Evolutionary conservation across 2,113 vertebrate species (phyloP).

Genomic region (Tragelaphus imberbis): DNA sequence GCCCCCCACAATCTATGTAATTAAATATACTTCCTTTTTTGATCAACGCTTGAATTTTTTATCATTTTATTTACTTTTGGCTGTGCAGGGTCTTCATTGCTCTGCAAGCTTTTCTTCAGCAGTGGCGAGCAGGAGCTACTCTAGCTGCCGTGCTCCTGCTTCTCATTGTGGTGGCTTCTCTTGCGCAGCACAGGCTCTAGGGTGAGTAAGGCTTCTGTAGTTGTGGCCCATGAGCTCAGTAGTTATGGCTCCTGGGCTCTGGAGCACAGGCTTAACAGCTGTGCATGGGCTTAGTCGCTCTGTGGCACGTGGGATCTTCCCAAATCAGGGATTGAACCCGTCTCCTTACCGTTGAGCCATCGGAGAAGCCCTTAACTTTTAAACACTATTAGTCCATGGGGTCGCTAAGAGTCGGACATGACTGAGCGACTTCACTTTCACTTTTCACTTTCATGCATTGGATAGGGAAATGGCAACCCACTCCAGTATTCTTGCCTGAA

Average conservation of each 20-base stretch:
- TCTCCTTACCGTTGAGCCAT: background rate
- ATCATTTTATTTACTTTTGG: background rate
- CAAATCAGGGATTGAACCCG: background rate
- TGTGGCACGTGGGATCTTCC: background rate
- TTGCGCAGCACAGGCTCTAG: background rate
- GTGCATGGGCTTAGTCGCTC: background rate
- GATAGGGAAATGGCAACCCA: too few relatives aligned
- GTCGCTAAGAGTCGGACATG: too few relatives aligned
- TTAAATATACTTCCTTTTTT: background rate
- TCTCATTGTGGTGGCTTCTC: background rate
- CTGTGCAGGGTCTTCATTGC: background rate
- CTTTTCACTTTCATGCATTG: too few relatives aligned
- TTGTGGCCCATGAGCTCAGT: background rate
- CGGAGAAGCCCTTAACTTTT: background rate
- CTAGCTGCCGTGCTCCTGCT: fast-evolving
- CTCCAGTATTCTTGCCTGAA: too few relatives aligned
- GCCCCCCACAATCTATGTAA: background rate
- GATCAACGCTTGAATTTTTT: background rate
- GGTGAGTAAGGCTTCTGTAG: background rate
- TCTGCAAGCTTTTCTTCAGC: background rate
- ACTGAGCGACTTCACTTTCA: too few relatives aligned
- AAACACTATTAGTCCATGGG: background rate
- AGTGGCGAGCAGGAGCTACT: fast-evolving
- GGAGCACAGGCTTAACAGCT: background rate
- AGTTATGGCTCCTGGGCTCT: background rate